Conservation (phyloP, 2,797 vertebrate genomes). For the Micropoecilia bifurca region DNA sequence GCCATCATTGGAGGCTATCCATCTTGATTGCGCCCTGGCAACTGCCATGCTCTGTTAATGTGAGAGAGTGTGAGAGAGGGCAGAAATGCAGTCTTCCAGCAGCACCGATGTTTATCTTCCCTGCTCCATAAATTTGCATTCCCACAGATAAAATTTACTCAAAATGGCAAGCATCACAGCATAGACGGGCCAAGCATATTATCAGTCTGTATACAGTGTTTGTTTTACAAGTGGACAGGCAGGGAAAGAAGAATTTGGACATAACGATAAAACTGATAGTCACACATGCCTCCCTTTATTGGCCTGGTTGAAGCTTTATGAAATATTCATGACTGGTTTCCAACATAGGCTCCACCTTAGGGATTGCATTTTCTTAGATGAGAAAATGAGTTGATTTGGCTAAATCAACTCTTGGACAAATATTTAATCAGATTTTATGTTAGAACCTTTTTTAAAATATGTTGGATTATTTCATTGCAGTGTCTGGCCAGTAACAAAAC, state of each 20-base stretch:
- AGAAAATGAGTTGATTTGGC: conserved; percentile 35
- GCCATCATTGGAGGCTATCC: conserved; percentile 74
- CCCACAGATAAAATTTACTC: conserved; percentile 76
- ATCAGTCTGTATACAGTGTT: conserved; percentile 65
- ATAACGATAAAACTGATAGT: conserved; percentile 68
- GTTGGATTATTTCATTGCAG: neutral
- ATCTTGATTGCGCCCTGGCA: conserved; percentile 81
- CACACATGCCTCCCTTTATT: conserved; percentile 56
- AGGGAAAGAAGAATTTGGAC: conserved; percentile 68
- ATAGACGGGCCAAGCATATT: conserved; percentile 52
- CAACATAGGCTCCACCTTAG: conserved; percentile 44
- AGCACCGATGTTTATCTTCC: conserved; percentile 74
- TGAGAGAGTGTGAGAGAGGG: conserved; percentile 66
- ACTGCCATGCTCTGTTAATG: conserved; percentile 78
- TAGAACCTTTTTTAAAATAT: conserved; percentile 10
- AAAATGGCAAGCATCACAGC: conserved; percentile 63
- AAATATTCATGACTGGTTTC: conserved; percentile 72
- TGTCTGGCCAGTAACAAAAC: neutral
- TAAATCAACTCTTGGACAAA: conserved; percentile 48
- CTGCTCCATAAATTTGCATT: conserved; percentile 74
- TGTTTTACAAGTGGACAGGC: conserved; percentile 75
- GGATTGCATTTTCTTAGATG: conserved; percentile 55
- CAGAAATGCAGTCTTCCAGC: conserved; percentile 73
- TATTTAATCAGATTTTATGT: conserved; percentile 6
- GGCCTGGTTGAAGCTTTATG: conserved; percentile 59